Conservation (phyloP, 1,140 invertebrate genomes). For the Pogonus chalceus region DNA sequence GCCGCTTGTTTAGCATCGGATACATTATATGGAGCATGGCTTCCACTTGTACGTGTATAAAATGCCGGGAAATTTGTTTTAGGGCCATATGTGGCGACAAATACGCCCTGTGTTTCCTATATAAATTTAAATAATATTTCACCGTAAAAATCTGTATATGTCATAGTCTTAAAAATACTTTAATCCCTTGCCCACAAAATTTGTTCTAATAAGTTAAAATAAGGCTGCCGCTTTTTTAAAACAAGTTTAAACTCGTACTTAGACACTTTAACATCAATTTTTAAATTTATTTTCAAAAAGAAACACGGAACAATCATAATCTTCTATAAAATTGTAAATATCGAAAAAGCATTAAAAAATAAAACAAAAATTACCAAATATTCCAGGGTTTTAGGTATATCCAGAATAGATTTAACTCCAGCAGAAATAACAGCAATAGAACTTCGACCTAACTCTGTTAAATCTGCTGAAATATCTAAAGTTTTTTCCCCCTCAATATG, state of each 20-base stretch:
- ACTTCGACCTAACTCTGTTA: conserved; percentile 79
- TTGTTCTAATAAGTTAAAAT: no score
- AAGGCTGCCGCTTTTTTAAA: not conserved
- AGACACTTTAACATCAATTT: no score
- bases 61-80: conserved; percentile 76
- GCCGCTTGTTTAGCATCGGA: conserved; percentile 55
- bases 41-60: conserved; percentile 63
- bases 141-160: no score
- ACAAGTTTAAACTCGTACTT: not conserved
- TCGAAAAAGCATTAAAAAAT: conserved; percentile 1
- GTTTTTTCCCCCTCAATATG: conserved; percentile 76
- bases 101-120: conserved; percentile 90
- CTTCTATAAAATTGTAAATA: conserved; percentile 9
- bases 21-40: conserved; percentile 59
- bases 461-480: conserved; percentile 91
- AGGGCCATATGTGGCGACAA: conserved; percentile 66
- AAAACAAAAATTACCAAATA: conserved; percentile 58
- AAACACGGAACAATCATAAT: not conserved
- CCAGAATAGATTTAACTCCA: conserved; percentile 95
- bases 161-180: no score
- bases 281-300: conserved; percentile 12
- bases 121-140: conserved; percentile 11
- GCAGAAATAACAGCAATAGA: conserved; percentile 86
- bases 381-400: conserved; percentile 89
- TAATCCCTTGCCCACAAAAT: no score